Percentiles rank a stretch among this genome's conserved stretches.
phyloP scores from a whole-genome alignment of 2,797 vertebrate species.

The Spea hammondii region DNA sequence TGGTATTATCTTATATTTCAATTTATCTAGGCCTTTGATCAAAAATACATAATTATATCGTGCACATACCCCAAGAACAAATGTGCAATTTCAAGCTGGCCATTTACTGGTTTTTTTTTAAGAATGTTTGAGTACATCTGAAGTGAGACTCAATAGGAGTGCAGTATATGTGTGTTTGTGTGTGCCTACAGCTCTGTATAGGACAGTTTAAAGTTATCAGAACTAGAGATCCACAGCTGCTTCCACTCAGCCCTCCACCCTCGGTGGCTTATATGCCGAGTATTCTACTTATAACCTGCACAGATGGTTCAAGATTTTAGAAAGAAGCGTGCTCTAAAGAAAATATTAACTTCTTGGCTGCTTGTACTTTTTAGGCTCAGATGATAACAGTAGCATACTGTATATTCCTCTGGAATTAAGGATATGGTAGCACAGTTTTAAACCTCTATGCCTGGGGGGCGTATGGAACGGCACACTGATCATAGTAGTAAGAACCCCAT shows the following conservation, averaged over 20 bases:
- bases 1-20: constrained; percentile 18
- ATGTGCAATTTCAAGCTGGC: too few species aligned
- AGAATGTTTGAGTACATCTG: constrained; percentile 24
- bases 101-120: not conserved
- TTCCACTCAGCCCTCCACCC: constrained; percentile 47
- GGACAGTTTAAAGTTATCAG: constrained; percentile 48
- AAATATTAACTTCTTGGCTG: constrained; percentile 34
- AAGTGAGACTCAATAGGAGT: constrained; percentile 29
- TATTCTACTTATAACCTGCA: constrained; percentile 48
- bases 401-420: too few species aligned
- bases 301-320: constrained; percentile 44
- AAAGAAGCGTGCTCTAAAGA: constrained; percentile 20
- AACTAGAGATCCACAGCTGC: constrained; percentile 48
- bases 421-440: too few species aligned
- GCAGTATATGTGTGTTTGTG: constrained; percentile 10
- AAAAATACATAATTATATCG: too few species aligned
- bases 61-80: too few species aligned
- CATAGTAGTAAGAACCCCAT: too few species aligned
- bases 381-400: not conserved
- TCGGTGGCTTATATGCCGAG: constrained; percentile 40
- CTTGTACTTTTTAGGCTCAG: constrained; percentile 7
- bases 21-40: constrained; percentile 8
- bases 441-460: too few species aligned
- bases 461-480: too few species aligned
- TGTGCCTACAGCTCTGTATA: constrained; percentile 30